Base-by-base conservation (phyloP, 2,888 invertebrate genomes). In the Eupithecia subfuscata region DNA sequence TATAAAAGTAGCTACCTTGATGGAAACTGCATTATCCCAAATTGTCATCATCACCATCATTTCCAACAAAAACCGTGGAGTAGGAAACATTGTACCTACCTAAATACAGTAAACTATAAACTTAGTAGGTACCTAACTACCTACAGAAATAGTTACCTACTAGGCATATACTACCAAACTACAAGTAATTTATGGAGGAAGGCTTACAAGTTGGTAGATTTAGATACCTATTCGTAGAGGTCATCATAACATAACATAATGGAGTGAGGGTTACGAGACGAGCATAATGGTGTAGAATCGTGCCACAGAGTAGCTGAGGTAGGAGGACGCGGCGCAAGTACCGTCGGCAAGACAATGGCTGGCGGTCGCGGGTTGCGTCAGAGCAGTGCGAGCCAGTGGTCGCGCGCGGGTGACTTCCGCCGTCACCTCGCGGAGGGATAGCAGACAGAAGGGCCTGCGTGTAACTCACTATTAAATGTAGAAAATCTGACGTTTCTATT, bases 321-420 rank as follows among this genome's bases (percentile, higher is more conserved):
- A 52, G 0, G 1, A 18, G 18, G 0, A 3, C 52, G 52, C n/a
- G 11, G 52, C 6, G n/a, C 52, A 74, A 75, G 88, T 88, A 89
- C 84, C 81, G 88, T 87, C 88, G 78, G 85, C 86, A 85, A 87
- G 83, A 89, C 89, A 90, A 89, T 88, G 82, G 60, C 60, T 60
- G 22, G 12, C 12, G 81, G 81, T 81, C 82, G 78, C 70, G 79
- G 76, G 80, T 90, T 88, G 83, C 85, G 86, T 84, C 87, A 89
- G 11, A 22, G 22, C 60, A 25, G 56, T 11, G 60, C 9, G n/a
- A n/a, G n/a, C n/a, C n/a, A n/a, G 18, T 16, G 81, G 78, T 77
- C 84, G 85, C 87, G 88, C 86, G 84, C 81, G 9, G 22, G 52
- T 25, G 80, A 85, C 89, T 89, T 90, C 89, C 90, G 89, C 84